A percentile compares a stretch with the other conserved stretches of the same genome.
Evolutionary conservation across 2,797 vertebrate species (phyloP).

Genomic region (Muscicapa comitata): DNA sequence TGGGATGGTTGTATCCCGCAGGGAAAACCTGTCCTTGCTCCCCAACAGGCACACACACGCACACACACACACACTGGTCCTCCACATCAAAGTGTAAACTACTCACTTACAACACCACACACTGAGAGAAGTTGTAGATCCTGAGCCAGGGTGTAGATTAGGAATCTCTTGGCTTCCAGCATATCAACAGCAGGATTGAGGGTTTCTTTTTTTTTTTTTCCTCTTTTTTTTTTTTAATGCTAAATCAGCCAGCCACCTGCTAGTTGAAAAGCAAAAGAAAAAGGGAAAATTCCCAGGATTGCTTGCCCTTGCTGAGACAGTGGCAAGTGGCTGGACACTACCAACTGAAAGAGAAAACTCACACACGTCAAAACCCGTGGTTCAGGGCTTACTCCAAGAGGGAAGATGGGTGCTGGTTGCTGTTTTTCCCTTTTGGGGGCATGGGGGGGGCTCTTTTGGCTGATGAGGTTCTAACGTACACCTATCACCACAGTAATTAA

Average conservation of each 20-base stretch:
- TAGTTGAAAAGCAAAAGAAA: background rate
- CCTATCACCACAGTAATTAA: constrained; percentile 71
- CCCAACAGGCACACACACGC: background rate
- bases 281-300: background rate
- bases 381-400: background rate
- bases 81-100: background rate
- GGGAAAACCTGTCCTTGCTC: background rate
- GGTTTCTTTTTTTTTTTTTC: background rate
- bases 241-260: background rate
- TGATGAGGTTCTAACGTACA: constrained; percentile 66
- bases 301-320: background rate
- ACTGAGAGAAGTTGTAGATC: constrained; percentile 7
- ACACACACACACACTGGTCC: background rate
- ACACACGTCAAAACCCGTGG: background rate
- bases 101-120: background rate
- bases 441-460: constrained; percentile 10
- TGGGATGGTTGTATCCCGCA: background rate
- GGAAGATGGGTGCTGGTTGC: constrained; percentile 1
- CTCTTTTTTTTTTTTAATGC: background rate
- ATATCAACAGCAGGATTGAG: background rate
- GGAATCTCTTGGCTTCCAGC: constrained; percentile 24
- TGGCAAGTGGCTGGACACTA: background rate
- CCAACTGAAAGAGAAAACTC: background rate
- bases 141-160: background rate
- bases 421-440: background rate